These are phyloP conservation scores for Pseudomyrmex sp. DNA, from an alignment of 1,140 invertebrate species.

Conservation along the genomic window DNA sequence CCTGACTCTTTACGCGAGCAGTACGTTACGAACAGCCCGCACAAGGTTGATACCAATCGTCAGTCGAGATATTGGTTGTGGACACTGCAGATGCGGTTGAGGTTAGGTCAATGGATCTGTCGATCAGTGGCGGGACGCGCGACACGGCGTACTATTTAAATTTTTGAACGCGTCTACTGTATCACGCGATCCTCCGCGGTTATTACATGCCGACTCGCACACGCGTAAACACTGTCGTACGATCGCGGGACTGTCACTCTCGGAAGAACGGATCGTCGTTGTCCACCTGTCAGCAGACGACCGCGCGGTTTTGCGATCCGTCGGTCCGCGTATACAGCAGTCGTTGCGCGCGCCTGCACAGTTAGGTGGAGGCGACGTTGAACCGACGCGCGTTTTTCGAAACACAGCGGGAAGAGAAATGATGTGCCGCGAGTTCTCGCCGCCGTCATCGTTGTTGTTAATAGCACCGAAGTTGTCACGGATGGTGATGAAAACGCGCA, in stretches of 20 bases:
- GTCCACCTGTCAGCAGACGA: conserved; percentile 36
- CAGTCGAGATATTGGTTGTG: conserved; percentile 72
- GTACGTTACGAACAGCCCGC: conserved; percentile 53
- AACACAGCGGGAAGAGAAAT: conserved; percentile 45
- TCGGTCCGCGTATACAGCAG: conserved; percentile 14
- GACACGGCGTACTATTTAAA: conserved; percentile 69
- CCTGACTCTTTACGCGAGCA: conserved; percentile 76
- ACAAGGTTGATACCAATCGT: conserved; percentile 67
- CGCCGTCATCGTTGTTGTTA: background rate
- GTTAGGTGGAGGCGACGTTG: conserved; percentile 76
- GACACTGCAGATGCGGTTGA: conserved; percentile 67
- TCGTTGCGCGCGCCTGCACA: conserved; percentile 68
- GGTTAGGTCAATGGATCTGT: conserved; percentile 80
- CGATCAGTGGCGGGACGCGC: conserved; percentile 69
- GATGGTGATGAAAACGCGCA: conserved; percentile 62
- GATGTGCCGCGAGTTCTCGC: conserved; percentile 51
- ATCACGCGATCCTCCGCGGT: background rate
- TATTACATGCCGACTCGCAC: conserved; percentile 10
- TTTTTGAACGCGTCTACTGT: conserved; percentile 63
- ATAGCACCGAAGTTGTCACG: conserved; percentile 26
- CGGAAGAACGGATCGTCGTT: conserved; percentile 4
- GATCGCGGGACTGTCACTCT: background rate
- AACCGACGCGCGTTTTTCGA: conserved; percentile 74
- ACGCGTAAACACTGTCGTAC: conserved; percentile 34
- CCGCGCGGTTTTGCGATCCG: conserved; percentile 60